phyloP scores from a whole-genome alignment of 2,113 vertebrate genomes.

The Pipa parva region DNA sequence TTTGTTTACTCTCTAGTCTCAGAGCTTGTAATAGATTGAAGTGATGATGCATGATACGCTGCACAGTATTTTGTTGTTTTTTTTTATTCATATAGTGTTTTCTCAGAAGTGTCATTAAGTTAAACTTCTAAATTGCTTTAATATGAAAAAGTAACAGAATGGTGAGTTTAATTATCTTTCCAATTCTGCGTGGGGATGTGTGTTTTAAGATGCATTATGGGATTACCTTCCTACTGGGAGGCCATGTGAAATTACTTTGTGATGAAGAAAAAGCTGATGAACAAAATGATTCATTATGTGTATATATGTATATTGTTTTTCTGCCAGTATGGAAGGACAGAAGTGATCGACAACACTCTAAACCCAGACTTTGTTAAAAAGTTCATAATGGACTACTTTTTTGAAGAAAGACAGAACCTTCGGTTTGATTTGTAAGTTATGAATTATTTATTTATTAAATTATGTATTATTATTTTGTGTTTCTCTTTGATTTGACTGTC shows the following conservation, averaged over 20 bases:
- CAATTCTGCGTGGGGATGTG: background rate
- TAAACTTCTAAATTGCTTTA: constrained; percentile 5
- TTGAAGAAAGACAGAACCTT: constrained; percentile 94
- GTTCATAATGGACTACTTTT: constrained; percentile 97
- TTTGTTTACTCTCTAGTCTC: background rate
- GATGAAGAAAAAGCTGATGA: background rate
- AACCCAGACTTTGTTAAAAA: constrained; percentile 97
- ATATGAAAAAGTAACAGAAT: background rate
- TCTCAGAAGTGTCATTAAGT: background rate
- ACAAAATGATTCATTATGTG: background rate
- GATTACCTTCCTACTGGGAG: background rate
- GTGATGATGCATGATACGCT: background rate
- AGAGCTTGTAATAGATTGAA: background rate
- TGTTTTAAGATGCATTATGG: background rate
- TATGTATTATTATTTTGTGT: no score
- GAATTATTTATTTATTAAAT: background rate
- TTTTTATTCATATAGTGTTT: background rate
- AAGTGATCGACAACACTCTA: constrained; percentile 96
- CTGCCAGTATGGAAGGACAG: constrained; percentile 89
- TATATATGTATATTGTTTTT: constrained; percentile 32
- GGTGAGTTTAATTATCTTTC: background rate
- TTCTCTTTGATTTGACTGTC: no score
- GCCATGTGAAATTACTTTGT: background rate
- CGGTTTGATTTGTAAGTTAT: constrained; percentile 93
- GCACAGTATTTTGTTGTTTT: no score